Evolutionary conservation across 2,797 vertebrate genomes (phyloP).

Genomic region (Parambassis ranga): DNA sequence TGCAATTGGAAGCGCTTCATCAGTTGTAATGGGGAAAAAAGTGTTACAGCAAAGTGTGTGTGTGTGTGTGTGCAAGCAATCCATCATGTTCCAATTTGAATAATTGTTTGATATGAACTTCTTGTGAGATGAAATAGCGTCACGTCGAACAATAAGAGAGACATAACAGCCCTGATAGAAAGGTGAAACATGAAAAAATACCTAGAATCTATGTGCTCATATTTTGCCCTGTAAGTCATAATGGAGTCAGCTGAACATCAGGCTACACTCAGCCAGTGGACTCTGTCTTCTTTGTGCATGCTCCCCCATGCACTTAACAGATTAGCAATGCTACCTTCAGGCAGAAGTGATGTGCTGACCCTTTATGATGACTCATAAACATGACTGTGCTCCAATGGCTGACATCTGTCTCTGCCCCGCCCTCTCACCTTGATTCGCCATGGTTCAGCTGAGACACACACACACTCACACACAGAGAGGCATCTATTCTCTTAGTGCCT

Average conservation of each 20-base stretch:
- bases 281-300: constrained; percentile 17
- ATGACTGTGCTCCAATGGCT: constrained; percentile 39
- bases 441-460: constrained; percentile 1
- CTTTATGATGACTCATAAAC: constrained; percentile 70
- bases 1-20: constrained; percentile 63
- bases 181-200: constrained; percentile 14
- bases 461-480: too few species aligned
- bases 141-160: constrained; percentile 4
- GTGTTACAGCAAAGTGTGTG: constrained; percentile 16
- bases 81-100: constrained; percentile 49
- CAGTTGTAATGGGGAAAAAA: constrained; percentile 40
- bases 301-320: constrained; percentile 55
- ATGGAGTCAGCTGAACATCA: constrained; percentile 8
- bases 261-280: background rate
- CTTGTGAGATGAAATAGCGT: background rate
- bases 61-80: constrained; percentile 10
- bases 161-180: background rate
- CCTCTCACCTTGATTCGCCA: constrained; percentile 61
- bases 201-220: background rate
- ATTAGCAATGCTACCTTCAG: constrained; percentile 49
- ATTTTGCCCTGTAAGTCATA: background rate
- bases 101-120: constrained; percentile 40
- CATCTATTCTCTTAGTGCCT: constrained; percentile 55
- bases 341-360: constrained; percentile 42
- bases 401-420: constrained; percentile 52